phyloP scores from a whole-genome alignment of 2,113 vertebrate species.

The Mesembrinibis cayennensis region DNA sequence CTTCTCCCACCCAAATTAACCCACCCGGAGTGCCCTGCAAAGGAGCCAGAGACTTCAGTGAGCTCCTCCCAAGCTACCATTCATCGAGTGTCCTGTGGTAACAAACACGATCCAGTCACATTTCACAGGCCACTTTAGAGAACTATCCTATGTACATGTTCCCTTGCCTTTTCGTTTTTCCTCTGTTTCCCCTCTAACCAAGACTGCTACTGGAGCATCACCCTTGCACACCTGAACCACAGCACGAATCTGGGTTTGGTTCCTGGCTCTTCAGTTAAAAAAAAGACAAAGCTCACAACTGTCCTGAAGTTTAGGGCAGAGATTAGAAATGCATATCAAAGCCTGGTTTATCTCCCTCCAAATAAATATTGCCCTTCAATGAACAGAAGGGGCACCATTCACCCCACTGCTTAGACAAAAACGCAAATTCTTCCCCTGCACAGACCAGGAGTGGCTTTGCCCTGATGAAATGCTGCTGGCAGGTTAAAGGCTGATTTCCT shows the following conservation, averaged over 20 bases:
- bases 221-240: background rate
- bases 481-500: background rate
- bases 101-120: rapidly evolving
- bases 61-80: background rate
- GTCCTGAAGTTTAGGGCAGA: background rate
- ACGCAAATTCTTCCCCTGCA: background rate
- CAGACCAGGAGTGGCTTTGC: background rate
- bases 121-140: background rate
- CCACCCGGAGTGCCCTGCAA: background rate
- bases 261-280: background rate
- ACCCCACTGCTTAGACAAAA: background rate
- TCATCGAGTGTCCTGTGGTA: rapidly evolving
- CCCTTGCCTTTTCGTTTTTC: background rate
- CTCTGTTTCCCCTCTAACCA: background rate
- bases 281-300: background rate
- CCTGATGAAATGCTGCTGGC: background rate
- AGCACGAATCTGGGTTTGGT: background rate
- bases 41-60: background rate
- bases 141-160: background rate
- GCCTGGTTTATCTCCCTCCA: background rate
- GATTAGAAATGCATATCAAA: background rate
- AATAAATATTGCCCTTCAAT: background rate
- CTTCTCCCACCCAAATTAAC: background rate
- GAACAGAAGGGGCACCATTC: background rate
- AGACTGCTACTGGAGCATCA: background rate